phyloP scores from a whole-genome alignment of 2,888 invertebrate genomes.

The Beris chalybata region DNA sequence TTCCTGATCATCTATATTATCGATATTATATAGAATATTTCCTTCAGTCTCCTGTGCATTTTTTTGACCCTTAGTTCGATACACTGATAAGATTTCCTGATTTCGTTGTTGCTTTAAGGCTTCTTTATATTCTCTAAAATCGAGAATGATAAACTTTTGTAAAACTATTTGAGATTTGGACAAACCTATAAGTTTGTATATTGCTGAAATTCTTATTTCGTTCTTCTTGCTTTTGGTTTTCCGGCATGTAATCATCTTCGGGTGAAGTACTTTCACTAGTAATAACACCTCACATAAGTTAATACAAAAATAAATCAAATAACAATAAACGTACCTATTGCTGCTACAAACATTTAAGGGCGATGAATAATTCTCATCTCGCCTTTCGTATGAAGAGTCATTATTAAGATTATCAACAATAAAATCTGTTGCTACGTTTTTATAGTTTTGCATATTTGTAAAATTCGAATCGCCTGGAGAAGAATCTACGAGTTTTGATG shows the following conservation, averaged over 20 bases:
- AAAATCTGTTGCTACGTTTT: conserved; percentile 8
- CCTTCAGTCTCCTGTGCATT: conserved; percentile 34
- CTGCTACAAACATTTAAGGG: conserved; percentile 23
- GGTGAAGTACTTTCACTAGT: conserved; percentile 30
- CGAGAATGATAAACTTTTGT: background rate
- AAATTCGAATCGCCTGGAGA: conserved; percentile 22
- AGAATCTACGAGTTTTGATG: conserved; percentile 26
- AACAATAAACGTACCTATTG: conserved; percentile 26
- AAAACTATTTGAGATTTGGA: background rate
- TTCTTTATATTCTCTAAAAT: conserved; percentile 83
- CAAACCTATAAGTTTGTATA: conserved; percentile 51
- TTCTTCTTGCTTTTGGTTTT: conserved; percentile 40
- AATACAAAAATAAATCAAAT: background rate
- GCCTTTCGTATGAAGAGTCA: conserved; percentile 2
- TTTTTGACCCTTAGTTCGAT: conserved; percentile 58
- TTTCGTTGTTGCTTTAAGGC: conserved; percentile 82
- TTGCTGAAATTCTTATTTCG: conserved; percentile 51
- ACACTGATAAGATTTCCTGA: conserved; percentile 71
- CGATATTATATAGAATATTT: conserved; percentile 9
- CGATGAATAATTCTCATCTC: conserved; percentile 14
- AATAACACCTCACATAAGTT: background rate
- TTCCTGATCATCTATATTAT: conserved; percentile 42
- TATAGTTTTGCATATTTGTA: conserved; percentile 12
- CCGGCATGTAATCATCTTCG: conserved; percentile 27
- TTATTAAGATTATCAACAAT: conserved; percentile 13